Conservation (phyloP, 2,888 invertebrate genomes). For the Carpatolechia fugitivella region DNA sequence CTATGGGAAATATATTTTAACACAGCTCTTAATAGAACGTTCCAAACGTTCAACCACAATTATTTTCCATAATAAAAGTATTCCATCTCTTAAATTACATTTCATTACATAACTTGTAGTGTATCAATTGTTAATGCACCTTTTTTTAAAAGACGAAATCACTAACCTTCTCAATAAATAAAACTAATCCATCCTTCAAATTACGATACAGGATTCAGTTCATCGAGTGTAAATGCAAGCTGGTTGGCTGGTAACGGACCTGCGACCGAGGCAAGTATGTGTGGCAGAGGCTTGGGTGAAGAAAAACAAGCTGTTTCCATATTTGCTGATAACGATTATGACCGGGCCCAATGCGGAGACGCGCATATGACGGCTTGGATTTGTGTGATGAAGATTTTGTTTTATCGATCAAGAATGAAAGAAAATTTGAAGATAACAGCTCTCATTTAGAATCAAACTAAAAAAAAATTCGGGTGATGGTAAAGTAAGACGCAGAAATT, state of each 20-base stretch:
- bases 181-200: background rate
- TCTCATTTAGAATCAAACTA: too few species aligned
- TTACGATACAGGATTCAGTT: background rate
- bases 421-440: too few species aligned
- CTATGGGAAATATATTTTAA: too few species aligned
- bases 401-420: conserved; percentile 15
- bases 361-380: conserved; percentile 13
- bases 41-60: too few species aligned
- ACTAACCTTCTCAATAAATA: background rate
- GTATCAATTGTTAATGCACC: too few species aligned
- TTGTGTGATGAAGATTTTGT: conserved; percentile 18
- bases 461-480: too few species aligned
- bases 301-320: conserved; percentile 58
- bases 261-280: conserved; percentile 54
- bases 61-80: too few species aligned
- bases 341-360: conserved; percentile 41
- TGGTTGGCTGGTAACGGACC: conserved; percentile 46
- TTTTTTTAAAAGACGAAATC: background rate
- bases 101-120: too few species aligned
- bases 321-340: conserved; percentile 60
- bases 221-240: conserved; percentile 13
- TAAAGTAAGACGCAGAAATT: too few species aligned
- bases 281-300: conserved; percentile 43
- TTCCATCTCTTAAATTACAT: too few species aligned
- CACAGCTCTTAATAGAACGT: too few species aligned